Conservation (phyloP, 2,113 vertebrate species). For the Xiphias gladius region DNA sequence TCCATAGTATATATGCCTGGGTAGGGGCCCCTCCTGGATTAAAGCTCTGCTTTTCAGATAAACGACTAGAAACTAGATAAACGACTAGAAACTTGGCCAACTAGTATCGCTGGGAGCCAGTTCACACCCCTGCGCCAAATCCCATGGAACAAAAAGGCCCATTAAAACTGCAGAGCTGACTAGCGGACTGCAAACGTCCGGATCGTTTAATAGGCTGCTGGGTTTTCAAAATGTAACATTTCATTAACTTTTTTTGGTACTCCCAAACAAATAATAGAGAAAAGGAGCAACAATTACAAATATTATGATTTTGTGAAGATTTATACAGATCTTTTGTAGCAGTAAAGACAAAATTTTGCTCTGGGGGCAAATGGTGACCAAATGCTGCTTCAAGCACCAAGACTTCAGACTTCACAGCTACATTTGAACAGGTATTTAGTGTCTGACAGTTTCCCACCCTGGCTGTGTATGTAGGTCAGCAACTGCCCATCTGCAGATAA, state of each 20-base stretch:
- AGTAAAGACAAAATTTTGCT: neutral
- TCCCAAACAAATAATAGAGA: neutral
- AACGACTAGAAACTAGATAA: conserved; percentile 70
- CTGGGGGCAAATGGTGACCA: conserved; percentile 21
- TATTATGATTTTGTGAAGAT: neutral
- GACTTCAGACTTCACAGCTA: conserved; percentile 25
- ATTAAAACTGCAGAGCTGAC: conserved; percentile 19
- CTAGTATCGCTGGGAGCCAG: conserved; percentile 54
- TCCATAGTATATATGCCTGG: conserved; percentile 53
- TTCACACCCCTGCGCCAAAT: conserved; percentile 41
- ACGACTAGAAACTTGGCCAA: conserved; percentile 66
- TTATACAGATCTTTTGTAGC: neutral
- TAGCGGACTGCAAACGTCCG: neutral
- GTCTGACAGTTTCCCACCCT: conserved; percentile 24
- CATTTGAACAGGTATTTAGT: conserved; percentile 20
- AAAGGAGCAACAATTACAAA: neutral
- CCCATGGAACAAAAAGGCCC: neutral
- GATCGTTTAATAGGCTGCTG: neutral
- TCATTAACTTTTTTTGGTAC: neutral
- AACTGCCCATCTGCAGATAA: conserved; percentile 47
- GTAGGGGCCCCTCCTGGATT: conserved; percentile 64
- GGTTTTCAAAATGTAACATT: neutral
- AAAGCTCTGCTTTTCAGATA: conserved; percentile 67
- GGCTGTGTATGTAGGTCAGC: conserved; percentile 61
- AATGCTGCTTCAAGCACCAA: conserved; percentile 1